Evolutionary conservation across 2,888 invertebrate species (phyloP).

Genomic region (Microplitis deprimator): DNA sequence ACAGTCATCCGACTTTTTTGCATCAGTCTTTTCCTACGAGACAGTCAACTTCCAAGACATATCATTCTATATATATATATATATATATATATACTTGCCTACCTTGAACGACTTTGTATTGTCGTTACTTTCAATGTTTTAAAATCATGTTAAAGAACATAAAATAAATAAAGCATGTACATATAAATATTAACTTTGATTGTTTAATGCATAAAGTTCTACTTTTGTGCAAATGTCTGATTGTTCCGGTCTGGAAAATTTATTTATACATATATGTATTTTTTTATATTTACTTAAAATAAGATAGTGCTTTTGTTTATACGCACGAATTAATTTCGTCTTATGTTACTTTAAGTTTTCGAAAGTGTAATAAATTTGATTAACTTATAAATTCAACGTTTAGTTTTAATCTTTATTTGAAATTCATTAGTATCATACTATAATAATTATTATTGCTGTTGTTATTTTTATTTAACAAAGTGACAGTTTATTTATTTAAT

Average conservation of each 20-base stretch:
- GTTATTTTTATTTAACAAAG: too few relatives aligned
- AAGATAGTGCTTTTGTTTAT: neutral
- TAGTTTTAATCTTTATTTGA: neutral
- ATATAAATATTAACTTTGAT: too few relatives aligned
- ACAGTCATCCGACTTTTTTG: slow-evolving; percentile 15
- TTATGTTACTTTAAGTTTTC: neutral
- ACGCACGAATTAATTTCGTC: neutral
- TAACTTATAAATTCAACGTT: neutral
- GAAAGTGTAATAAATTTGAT: neutral
- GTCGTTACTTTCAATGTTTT: slow-evolving; percentile 3
- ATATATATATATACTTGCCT: neutral
- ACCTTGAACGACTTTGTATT: slow-evolving; percentile 6
- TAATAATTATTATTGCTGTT: neutral
- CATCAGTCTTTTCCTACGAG: neutral
- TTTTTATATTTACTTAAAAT: neutral
- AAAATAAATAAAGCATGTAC: neutral
- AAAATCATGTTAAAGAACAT: slow-evolving; percentile 7
- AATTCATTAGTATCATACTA: neutral
- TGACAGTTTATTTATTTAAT: too few relatives aligned
- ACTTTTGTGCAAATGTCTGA: neutral
- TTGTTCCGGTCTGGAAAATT: neutral
- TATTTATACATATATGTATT: neutral
- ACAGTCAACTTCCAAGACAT: slow-evolving; percentile 14
- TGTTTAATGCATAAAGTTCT: neutral
- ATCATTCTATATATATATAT: neutral